Percentiles rank a stretch among this genome's conserved stretches.
These are phyloP conservation scores for Drosophila lacteicornis DNA, from an alignment of 1,140 invertebrate species.

Conservation along the genomic window DNA sequence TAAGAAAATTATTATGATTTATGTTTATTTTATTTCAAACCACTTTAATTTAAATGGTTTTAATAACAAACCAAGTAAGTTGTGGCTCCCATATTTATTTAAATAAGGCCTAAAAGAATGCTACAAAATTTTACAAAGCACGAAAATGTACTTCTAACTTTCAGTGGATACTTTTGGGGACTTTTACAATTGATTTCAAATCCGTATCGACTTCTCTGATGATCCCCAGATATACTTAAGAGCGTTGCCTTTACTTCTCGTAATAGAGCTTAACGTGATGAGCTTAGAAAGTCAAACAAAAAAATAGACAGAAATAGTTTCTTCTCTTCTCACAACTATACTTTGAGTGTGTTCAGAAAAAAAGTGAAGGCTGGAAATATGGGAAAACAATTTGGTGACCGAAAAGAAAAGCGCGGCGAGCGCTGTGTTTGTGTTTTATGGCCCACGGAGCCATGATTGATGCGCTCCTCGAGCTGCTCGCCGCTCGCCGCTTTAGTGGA, in stretches of 20 bases:
- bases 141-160: no score
- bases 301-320: neutral
- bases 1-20: no score
- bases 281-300: neutral
- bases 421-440: constrained; percentile 70
- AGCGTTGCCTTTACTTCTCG: neutral
- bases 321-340: neutral
- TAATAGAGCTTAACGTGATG: no score
- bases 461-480: constrained; percentile 52
- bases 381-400: constrained; percentile 75
- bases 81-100: no score
- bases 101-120: neutral
- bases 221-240: neutral
- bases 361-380: constrained; percentile 52
- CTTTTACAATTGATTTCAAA: neutral
- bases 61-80: no score
- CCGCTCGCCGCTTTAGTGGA: constrained; percentile 68
- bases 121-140: neutral
- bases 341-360: neutral
- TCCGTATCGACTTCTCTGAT: no score
- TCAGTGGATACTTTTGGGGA: neutral
- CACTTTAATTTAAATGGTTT: no score
- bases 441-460: constrained; percentile 70
- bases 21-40: no score
- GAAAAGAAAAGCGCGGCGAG: constrained; percentile 58